Evolutionary conservation across 2,113 vertebrate species (phyloP).

Genomic region (Limanda limanda): DNA sequence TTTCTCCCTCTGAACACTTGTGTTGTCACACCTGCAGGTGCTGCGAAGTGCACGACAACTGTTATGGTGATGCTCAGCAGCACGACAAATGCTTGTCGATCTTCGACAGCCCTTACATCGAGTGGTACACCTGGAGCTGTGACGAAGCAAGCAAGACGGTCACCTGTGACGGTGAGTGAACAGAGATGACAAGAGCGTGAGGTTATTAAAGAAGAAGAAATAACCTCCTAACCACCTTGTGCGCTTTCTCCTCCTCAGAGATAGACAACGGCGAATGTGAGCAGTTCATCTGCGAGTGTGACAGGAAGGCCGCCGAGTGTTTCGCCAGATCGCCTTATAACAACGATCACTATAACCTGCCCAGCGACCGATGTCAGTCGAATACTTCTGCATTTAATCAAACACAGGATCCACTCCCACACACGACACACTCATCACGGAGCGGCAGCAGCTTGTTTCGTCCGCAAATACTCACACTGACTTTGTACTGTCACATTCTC

Average conservation of each 20-base stretch:
- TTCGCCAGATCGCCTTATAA: constrained; percentile 77
- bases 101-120: constrained; percentile 88
- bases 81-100: constrained; percentile 75
- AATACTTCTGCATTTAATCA: too few relatives aligned
- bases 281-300: constrained; percentile 90
- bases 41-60: constrained; percentile 86
- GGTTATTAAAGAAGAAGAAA: neutral
- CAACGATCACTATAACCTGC: constrained; percentile 56
- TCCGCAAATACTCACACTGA: too few relatives aligned
- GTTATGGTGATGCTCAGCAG: constrained; percentile 77
- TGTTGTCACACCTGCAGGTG: constrained; percentile 79
- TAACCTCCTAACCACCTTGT: neutral
- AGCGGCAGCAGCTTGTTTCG: constrained; percentile 66
- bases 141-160: constrained; percentile 58
- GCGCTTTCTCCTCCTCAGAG: constrained; percentile 66
- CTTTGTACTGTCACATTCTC: too few relatives aligned
- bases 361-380: neutral
- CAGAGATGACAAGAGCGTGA: too few relatives aligned
- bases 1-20: neutral
- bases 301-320: constrained; percentile 86
- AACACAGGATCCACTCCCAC: too few relatives aligned
- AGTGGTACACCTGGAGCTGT: constrained; percentile 81
- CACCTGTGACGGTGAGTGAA: constrained; percentile 84
- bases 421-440: too few relatives aligned
- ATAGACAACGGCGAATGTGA: constrained; percentile 79